These are phyloP conservation scores for Acrossocheilus fasciatus DNA, from an alignment of 2,797 vertebrate species.

Conservation along the genomic window DNA sequence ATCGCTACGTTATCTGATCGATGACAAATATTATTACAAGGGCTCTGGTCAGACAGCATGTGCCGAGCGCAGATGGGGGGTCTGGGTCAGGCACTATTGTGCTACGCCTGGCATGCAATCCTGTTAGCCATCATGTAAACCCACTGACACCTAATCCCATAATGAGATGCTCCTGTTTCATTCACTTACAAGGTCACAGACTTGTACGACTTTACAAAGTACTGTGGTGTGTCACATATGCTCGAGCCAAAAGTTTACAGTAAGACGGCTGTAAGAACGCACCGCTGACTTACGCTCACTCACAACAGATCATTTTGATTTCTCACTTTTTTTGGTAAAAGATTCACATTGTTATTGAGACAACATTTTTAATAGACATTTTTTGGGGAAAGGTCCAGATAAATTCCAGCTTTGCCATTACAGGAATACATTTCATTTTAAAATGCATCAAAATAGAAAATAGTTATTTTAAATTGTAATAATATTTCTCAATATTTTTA, in stretches of 20 bases:
- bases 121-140: conserved; percentile 71
- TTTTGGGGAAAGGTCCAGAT: too few relatives aligned
- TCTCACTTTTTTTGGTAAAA: not conserved
- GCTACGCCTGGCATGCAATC: conserved; percentile 66
- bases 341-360: not conserved
- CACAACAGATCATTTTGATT: not conserved
- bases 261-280: conserved; percentile 15
- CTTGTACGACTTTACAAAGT: conserved; percentile 50
- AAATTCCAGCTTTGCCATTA: not conserved
- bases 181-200: conserved; percentile 68
- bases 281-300: not conserved
- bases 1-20: conserved; percentile 40
- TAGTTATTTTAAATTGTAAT: too few relatives aligned
- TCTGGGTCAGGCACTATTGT: conserved; percentile 55
- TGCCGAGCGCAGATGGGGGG: conserved; percentile 50
- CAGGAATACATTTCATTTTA: too few relatives aligned
- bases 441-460: too few relatives aligned
- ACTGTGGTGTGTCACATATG: conserved; percentile 25
- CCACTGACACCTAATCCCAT: conserved; percentile 74
- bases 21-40: conserved; percentile 40
- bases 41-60: conserved; percentile 43
- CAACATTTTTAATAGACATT: too few relatives aligned
- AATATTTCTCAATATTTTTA: too few relatives aligned
- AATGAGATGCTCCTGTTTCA: conserved; percentile 71
- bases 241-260: conserved; percentile 24